Conservation (phyloP, 2,888 invertebrate species). For the Lamproptera curius region DNA sequence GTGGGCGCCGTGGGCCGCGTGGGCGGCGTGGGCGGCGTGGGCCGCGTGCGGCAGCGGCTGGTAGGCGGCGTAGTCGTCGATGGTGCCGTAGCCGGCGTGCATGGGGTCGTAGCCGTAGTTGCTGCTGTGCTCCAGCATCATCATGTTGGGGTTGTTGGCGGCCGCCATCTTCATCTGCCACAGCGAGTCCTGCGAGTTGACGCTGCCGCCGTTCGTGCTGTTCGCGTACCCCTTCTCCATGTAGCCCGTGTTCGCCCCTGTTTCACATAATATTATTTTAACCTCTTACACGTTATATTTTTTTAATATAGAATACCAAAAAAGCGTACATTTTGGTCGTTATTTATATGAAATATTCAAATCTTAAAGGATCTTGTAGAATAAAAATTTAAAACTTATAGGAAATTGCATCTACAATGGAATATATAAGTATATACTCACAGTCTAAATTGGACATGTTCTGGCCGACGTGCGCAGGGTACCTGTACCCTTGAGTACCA, state of each 20-base stretch:
- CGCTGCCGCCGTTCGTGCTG: conserved; percentile 96
- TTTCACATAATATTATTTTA: too few relatives aligned
- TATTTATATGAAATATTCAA: too few relatives aligned
- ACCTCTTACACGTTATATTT: too few relatives aligned
- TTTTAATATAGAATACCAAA: too few relatives aligned
- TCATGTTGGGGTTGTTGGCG: conserved; percentile 82
- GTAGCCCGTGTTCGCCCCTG: conserved; percentile 93
- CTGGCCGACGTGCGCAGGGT: conserved; percentile 80
- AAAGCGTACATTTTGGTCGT: too few relatives aligned
- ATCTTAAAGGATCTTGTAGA: too few relatives aligned
- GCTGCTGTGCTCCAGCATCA: conserved; percentile 81
- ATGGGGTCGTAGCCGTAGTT: conserved; percentile 86
- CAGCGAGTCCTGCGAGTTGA: conserved; percentile 95
- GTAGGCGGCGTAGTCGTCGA: conserved; percentile 88
- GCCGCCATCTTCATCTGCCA: conserved; percentile 96
- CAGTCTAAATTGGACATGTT: conserved; percentile 88
- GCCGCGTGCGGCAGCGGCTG: conserved; percentile 83
- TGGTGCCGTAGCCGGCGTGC: conserved; percentile 89
- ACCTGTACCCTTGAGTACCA: conserved; percentile 91
- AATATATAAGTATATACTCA: conserved; percentile 76
- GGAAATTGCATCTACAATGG: too few relatives aligned
- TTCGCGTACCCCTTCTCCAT: conserved; percentile 95
- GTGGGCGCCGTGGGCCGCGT: conserved; percentile 89
- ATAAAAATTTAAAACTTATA: too few relatives aligned
- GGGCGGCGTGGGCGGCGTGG: conserved; percentile 88